phyloP scores from a whole-genome alignment of 2,113 vertebrate genomes.

The Tiliqua scincoides region DNA sequence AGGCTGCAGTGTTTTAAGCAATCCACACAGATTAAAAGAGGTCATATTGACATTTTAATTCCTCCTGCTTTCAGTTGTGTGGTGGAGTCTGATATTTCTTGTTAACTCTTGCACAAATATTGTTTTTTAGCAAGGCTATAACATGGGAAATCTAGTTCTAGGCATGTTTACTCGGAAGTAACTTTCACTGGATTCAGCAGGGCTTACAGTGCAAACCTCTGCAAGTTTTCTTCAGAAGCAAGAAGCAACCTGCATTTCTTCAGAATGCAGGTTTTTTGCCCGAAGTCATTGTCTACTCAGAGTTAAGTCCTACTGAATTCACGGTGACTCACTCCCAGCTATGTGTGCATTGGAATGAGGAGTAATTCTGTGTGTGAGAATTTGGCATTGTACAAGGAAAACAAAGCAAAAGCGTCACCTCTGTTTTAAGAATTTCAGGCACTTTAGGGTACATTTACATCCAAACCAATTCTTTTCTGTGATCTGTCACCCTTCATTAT shows the following conservation, averaged over 20 bases:
- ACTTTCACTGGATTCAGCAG: too few species aligned
- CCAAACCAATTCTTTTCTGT: neutral
- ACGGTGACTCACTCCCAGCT: too few species aligned
- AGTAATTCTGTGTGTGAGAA: neutral
- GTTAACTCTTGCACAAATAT: neutral
- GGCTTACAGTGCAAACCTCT: too few species aligned
- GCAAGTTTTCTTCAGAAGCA: too few species aligned
- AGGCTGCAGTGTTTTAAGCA: conserved; percentile 48
- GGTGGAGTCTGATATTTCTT: conserved; percentile 16
- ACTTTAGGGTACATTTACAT: too few species aligned
- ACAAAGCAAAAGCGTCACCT: neutral
- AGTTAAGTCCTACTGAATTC: too few species aligned
- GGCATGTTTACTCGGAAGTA: too few species aligned
- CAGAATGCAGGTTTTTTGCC: too few species aligned
- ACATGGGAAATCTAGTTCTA: neutral
- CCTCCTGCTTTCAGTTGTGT: neutral
- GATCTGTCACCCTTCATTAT: neutral
- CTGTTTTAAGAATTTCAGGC: neutral
- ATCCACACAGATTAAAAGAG: conserved; percentile 30
- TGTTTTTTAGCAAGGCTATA: neutral
- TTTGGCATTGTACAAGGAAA: neutral
- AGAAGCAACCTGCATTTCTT: too few species aligned
- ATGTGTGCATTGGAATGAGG: neutral
- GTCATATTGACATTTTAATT: conserved; percentile 20
- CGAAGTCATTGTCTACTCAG: too few species aligned